Evolutionary conservation across 2,113 vertebrate species (phyloP).

Genomic region (Ailurus styani): DNA sequence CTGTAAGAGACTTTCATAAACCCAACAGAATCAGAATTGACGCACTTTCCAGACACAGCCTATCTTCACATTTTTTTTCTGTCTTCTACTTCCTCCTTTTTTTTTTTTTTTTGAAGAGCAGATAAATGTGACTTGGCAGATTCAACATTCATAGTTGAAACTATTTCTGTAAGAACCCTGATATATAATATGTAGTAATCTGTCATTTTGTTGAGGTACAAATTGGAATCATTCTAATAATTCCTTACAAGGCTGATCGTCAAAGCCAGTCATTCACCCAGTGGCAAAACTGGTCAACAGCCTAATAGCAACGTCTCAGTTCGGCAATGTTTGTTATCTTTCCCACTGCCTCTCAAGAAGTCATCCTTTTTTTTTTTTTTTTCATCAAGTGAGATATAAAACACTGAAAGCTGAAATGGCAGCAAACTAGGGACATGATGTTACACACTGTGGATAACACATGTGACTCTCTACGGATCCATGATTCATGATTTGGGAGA

Average conservation of each 20-base stretch:
- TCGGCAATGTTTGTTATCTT: background rate
- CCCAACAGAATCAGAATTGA: background rate
- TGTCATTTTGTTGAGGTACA: background rate
- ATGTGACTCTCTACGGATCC: background rate
- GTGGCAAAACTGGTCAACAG: background rate
- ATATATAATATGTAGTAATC: background rate
- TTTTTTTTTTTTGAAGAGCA: background rate
- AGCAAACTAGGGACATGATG: background rate
- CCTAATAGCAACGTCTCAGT: too few species aligned
- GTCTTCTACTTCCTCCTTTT: background rate
- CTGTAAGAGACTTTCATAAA: background rate
- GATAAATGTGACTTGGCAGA: background rate
- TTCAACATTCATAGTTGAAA: background rate
- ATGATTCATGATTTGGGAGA: background rate
- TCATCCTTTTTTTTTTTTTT: background rate
- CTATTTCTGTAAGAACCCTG: background rate
- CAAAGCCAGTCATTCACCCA: background rate
- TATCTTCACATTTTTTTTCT: too few species aligned
- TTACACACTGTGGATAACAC: background rate
- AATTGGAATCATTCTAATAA: background rate
- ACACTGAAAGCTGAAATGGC: background rate
- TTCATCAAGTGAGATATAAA: background rate
- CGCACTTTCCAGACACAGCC: background rate
- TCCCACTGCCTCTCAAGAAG: background rate
- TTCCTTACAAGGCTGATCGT: background rate